Evolutionary conservation across 2,113 vertebrate genomes (phyloP).

Genomic region (Neodon shergylaensis): DNA sequence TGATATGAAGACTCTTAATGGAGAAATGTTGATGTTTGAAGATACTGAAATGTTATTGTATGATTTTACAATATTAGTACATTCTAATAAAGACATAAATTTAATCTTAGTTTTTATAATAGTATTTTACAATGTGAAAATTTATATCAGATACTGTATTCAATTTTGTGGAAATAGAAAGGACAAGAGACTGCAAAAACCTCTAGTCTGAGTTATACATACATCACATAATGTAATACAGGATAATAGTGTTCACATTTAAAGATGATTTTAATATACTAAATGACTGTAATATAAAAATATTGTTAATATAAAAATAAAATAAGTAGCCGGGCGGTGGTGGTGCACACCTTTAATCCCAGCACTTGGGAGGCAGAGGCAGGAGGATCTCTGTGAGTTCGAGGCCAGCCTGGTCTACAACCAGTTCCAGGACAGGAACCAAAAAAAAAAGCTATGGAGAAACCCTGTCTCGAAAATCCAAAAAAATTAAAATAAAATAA

Average conservation of each 20-base stretch:
- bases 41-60: not conserved
- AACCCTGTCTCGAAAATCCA: no score
- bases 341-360: no score
- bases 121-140: conserved; percentile 46
- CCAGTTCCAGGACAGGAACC: no score
- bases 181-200: not conserved
- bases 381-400: no score
- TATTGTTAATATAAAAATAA: conserved; percentile 54
- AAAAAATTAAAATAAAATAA: not conserved
- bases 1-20: conserved; percentile 9
- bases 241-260: conserved; percentile 4
- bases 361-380: no score
- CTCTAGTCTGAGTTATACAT: not conserved
- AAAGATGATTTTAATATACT: conserved; percentile 47
- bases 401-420: no score
- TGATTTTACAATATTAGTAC: conserved; percentile 25
- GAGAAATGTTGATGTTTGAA: not conserved
- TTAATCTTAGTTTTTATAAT: conserved; percentile 51
- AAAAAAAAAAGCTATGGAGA: no score
- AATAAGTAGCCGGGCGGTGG: not conserved
- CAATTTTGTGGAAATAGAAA: conserved; percentile 52
- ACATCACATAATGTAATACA: not conserved
- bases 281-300: conserved; percentile 46
- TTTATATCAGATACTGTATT: conserved; percentile 18
- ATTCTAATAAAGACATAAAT: conserved; percentile 33